A percentile compares a stretch with the other conserved stretches of the same genome.
These are phyloP conservation scores for Ecliptopera silaceata DNA, from an alignment of 2,888 invertebrate genomes.

Conservation along the genomic window DNA sequence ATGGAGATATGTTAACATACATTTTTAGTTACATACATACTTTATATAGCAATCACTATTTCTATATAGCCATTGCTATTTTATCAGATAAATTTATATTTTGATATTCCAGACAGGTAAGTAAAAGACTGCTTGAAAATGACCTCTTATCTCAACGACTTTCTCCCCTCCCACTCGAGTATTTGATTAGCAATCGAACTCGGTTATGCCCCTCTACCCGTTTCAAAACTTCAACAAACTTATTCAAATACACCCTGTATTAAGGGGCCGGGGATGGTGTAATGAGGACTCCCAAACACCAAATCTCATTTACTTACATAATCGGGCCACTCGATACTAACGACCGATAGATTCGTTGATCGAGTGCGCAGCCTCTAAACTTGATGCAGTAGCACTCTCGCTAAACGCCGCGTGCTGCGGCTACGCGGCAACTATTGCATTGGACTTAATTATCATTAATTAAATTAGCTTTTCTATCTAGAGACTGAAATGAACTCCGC, in stretches of 20 bases:
- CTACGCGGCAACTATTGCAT: slow-evolving; percentile 5
- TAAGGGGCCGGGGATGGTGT: slow-evolving; percentile 10
- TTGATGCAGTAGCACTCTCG: slow-evolving; percentile 9
- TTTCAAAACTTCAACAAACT: slow-evolving; percentile 11
- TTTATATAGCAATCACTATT: no score
- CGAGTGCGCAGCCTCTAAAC: not conserved
- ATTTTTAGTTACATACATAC: no score
- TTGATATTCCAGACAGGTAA: no score
- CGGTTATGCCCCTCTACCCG: slow-evolving; percentile 1
- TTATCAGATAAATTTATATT: no score
- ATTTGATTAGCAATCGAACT: slow-evolving; percentile 5
- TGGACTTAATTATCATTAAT: no score
- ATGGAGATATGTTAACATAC: no score
- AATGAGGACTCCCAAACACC: slow-evolving; percentile 25
- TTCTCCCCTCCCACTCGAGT: not conserved
- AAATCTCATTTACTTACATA: slow-evolving; percentile 30
- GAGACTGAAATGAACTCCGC: not conserved
- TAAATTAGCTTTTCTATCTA: no score
- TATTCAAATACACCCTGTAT: slow-evolving; percentile 16
- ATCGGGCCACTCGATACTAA: slow-evolving; percentile 25
- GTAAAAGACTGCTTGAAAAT: no score
- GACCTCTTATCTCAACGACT: not conserved
- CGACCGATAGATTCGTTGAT: slow-evolving; percentile 21
- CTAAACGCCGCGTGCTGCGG: not conserved
- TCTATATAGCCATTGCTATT: no score